phyloP scores from a whole-genome alignment of 2,888 invertebrate species.

The Brenthis hecate region DNA sequence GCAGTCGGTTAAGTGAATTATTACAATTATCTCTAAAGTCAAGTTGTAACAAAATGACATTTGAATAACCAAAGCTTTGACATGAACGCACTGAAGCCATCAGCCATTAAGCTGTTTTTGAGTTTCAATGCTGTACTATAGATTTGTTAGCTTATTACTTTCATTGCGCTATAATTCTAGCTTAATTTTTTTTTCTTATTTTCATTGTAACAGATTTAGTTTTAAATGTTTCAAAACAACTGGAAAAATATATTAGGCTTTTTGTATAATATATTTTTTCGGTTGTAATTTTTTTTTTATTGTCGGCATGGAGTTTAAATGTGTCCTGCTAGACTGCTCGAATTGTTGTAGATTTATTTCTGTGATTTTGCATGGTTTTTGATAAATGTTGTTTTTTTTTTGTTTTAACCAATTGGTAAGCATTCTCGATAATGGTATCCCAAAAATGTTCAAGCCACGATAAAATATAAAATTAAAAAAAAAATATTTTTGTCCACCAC shows the following conservation, averaged over 20 bases:
- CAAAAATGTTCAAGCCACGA: background rate
- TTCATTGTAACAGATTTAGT: slow-evolving; percentile 67
- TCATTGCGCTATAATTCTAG: slow-evolving; percentile 71
- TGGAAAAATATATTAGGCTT: slow-evolving; percentile 25
- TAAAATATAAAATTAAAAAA: background rate
- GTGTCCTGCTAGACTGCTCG: slow-evolving; percentile 73
- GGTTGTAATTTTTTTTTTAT: slow-evolving; percentile 49
- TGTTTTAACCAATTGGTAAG: slow-evolving; percentile 49
- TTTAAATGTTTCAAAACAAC: slow-evolving; percentile 38
- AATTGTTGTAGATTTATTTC: slow-evolving; percentile 58
- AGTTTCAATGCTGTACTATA: slow-evolving; percentile 74
- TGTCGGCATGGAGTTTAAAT: slow-evolving; percentile 70
- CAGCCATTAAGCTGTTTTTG: slow-evolving; percentile 68
- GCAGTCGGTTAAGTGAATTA: slow-evolving; percentile 70
- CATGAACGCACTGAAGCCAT: slow-evolving; percentile 60
- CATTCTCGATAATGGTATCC: slow-evolving; percentile 25
- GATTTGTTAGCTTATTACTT: slow-evolving; percentile 70
- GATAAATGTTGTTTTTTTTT: slow-evolving; percentile 67
- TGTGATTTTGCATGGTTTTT: slow-evolving; percentile 68
- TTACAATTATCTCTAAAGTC: slow-evolving; percentile 71
- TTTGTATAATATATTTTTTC: slow-evolving; percentile 35
- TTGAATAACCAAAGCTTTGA: slow-evolving; percentile 76
- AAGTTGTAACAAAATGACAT: slow-evolving; percentile 70
- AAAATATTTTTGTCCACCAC: slow-evolving; percentile 11
- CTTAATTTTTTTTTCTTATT: slow-evolving; percentile 65